Percentiles rank a stretch among this genome's conserved stretches.
Conservation (phyloP, 2,113 vertebrate species). For the Antigone vipio region DNA sequence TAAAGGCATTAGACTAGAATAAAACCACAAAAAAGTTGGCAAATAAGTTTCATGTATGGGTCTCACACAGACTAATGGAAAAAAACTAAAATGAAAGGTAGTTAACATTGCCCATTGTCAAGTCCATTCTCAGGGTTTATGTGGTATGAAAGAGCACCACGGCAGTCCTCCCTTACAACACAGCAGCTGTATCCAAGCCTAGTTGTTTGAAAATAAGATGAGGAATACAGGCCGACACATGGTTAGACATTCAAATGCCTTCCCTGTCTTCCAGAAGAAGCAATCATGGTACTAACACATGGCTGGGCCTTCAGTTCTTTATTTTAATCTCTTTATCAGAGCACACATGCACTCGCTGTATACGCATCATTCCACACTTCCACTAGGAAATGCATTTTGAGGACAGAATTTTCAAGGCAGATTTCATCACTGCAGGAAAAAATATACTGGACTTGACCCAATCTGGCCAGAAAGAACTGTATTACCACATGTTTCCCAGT, state of each 20-base stretch:
- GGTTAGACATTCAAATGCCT: background rate
- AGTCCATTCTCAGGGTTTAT: background rate
- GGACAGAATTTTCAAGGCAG: slow-evolving; percentile 1
- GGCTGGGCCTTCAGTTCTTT: background rate
- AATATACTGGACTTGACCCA: background rate
- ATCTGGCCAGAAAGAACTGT: background rate
- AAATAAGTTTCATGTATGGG: background rate
- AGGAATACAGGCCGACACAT: background rate
- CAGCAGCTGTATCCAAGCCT: background rate
- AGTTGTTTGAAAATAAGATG: background rate
- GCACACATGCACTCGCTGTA: background rate
- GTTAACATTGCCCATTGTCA: background rate
- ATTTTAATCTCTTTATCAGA: background rate
- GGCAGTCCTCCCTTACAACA: background rate
- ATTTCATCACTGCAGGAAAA: slow-evolving; percentile 15
- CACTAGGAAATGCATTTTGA: background rate
- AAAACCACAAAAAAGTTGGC: background rate
- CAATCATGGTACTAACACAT: background rate
- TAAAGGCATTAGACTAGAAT: background rate
- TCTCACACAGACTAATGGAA: background rate
- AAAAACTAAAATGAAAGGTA: background rate
- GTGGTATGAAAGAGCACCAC: background rate
- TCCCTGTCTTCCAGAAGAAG: background rate
- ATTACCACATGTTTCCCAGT: background rate
- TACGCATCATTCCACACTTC: background rate